These are phyloP conservation scores for Rhagoletis pomonella DNA, from an alignment of 1,140 invertebrate genomes.

Conservation along the genomic window DNA sequence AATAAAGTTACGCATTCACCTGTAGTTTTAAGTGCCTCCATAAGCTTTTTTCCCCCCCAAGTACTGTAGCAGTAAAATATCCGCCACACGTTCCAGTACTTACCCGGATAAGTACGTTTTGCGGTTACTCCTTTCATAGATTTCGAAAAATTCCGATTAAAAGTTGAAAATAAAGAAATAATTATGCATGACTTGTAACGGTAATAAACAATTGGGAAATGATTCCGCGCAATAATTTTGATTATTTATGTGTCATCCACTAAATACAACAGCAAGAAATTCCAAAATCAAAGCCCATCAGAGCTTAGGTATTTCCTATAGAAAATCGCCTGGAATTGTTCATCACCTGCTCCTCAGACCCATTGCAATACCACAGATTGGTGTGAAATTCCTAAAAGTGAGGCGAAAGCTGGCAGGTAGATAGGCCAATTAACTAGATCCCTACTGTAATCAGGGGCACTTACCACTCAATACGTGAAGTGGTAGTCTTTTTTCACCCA, in stretches of 20 bases:
- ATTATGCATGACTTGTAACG: constrained; percentile 21
- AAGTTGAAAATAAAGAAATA: not conserved
- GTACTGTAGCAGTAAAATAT: not conserved
- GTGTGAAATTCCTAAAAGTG: no score
- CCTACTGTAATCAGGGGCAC: no score
- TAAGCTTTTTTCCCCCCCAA: not conserved
- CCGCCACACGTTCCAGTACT: constrained; percentile 32
- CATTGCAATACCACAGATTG: no score
- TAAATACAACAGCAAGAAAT: not conserved
- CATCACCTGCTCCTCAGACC: no score
- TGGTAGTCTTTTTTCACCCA: no score
- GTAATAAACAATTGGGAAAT: not conserved
- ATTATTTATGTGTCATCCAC: not conserved
- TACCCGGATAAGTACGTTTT: not conserved
- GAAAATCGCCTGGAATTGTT: no score
- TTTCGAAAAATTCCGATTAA: constrained; percentile 2
- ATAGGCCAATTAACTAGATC: no score
- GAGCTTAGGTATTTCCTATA: not conserved
- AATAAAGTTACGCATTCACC: no score
- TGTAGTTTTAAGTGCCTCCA: not conserved
- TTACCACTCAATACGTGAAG: no score
- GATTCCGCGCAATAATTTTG: not conserved
- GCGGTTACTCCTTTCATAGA: constrained; percentile 31
- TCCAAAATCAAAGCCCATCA: not conserved
- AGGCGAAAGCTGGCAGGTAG: no score